phyloP scores from a whole-genome alignment of 2,888 invertebrate genomes.

The Pseudococcus longispinus region DNA sequence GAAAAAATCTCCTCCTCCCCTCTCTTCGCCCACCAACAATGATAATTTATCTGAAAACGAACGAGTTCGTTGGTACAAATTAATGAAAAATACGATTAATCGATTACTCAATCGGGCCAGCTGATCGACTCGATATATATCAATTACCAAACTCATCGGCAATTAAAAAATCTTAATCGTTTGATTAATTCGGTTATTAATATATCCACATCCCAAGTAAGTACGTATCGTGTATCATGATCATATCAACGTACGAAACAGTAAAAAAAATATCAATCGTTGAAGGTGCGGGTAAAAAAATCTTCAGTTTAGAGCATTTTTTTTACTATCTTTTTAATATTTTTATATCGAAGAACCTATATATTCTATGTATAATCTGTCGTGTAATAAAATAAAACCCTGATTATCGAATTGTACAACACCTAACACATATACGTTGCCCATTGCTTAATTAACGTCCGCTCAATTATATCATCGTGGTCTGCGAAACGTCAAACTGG shows the following conservation, averaged over 20 bases:
- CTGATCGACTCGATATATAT: not conserved
- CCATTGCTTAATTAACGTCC: not conserved
- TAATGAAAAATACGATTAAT: not conserved
- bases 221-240: not conserved
- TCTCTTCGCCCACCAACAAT: not conserved
- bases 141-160: not conserved
- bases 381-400: not conserved
- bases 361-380: too few relatives aligned
- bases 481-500: not conserved
- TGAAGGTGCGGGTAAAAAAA: not conserved
- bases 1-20: not conserved
- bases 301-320: not conserved
- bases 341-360: too few relatives aligned
- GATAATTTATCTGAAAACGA: not conserved
- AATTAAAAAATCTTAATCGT: slow-evolving; percentile 19
- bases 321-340: not conserved
- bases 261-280: not conserved
- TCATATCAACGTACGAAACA: not conserved
- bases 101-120: slow-evolving; percentile 16
- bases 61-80: slow-evolving; percentile 8
- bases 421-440: not conserved
- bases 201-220: not conserved
- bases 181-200: not conserved
- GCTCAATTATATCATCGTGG: not conserved
- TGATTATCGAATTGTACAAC: not conserved